Evolutionary conservation across 2,888 invertebrate genomes (phyloP).

Genomic region (Philereme transversata): DNA sequence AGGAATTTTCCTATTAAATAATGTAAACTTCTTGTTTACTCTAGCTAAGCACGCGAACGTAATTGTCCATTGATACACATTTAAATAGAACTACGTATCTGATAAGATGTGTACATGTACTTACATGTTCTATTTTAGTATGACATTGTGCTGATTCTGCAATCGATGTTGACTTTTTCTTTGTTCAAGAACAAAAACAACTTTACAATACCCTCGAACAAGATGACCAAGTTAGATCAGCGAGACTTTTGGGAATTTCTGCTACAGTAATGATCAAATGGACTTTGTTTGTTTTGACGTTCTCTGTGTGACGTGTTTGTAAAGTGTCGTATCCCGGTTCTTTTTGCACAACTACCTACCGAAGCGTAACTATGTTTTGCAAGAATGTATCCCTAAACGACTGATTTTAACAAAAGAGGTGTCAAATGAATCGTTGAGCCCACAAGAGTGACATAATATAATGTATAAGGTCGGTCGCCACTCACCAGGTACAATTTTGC

Average conservation of each 20-base stretch:
- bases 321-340: slow-evolving; percentile 4
- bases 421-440: too few species aligned
- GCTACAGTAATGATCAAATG: not conserved
- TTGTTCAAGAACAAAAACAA: not conserved
- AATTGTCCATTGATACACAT: slow-evolving; percentile 51
- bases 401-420: too few species aligned
- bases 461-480: too few species aligned
- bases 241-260: not conserved
- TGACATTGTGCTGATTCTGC: slow-evolving; percentile 26
- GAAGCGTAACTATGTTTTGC: too few species aligned
- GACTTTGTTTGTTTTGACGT: not conserved
- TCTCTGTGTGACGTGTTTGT: slow-evolving; percentile 16
- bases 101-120: slow-evolving; percentile 36
- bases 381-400: too few species aligned
- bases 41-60: slow-evolving; percentile 53
- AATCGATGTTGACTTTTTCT: slow-evolving; percentile 8
- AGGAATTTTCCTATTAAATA: slow-evolving; percentile 80
- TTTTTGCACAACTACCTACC: too few species aligned
- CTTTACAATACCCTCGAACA: not conserved
- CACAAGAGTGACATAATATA: too few species aligned
- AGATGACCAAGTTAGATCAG: not conserved
- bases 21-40: slow-evolving; percentile 55
- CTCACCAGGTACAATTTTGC: too few species aligned
- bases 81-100: slow-evolving; percentile 43
- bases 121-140: slow-evolving; percentile 30